Conservation (phyloP, 1,140 invertebrate species). For the Drosophila sucinea region DNA sequence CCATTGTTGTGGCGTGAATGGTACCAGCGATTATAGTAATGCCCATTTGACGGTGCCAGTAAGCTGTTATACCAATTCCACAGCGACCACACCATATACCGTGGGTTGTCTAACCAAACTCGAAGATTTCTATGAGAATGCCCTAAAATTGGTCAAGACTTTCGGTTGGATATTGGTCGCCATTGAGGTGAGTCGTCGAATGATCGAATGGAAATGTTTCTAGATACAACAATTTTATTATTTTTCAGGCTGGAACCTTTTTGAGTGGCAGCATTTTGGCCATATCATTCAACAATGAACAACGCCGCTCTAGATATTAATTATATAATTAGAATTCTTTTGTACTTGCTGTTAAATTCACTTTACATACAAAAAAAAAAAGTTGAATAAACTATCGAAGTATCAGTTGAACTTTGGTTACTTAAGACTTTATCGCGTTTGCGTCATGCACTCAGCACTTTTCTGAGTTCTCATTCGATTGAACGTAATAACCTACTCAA, state of each 20-base stretch:
- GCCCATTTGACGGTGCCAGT: constrained; percentile 40
- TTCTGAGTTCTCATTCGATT: no score
- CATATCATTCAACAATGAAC: constrained; percentile 59
- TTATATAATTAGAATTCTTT: background rate
- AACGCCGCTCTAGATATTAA: constrained; percentile 61
- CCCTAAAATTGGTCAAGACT: constrained; percentile 39
- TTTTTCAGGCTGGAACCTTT: constrained; percentile 49
- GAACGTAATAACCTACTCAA: no score
- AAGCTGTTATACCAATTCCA: constrained; percentile 51
- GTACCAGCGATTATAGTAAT: constrained; percentile 51
- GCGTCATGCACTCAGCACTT: no score
- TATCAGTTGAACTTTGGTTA: no score
- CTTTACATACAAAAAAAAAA: background rate
- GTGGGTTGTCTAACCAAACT: constrained; percentile 57
- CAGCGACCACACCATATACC: constrained; percentile 11
- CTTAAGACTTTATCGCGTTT: no score
- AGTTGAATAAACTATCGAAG: background rate
- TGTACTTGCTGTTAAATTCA: background rate
- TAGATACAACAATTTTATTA: background rate
- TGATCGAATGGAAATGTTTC: background rate
- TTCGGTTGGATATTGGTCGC: constrained; percentile 58
- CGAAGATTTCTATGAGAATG: constrained; percentile 28
- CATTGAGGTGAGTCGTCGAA: constrained; percentile 53
- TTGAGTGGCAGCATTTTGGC: constrained; percentile 56
- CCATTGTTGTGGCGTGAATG: constrained; percentile 62